Conservation (phyloP, 2,888 invertebrate genomes). For the Furcula furcula region DNA sequence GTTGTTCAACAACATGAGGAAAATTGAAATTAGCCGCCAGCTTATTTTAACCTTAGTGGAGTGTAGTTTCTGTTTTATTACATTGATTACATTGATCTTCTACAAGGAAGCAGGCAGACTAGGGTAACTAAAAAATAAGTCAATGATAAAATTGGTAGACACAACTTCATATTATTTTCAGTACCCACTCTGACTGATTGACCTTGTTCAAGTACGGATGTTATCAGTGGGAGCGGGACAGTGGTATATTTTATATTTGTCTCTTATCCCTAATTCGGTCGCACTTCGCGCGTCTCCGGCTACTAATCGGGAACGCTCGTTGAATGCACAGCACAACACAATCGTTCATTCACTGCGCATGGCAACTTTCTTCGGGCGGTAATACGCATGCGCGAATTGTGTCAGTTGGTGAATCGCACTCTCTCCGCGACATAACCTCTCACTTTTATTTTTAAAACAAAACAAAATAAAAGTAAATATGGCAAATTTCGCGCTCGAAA, state of each 20-base stretch:
- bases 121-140: no score
- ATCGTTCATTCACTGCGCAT: conserved; percentile 46
- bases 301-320: conserved; percentile 22
- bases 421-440: conserved; percentile 51
- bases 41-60: no score
- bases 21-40: no score
- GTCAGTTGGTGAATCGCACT: conserved; percentile 53
- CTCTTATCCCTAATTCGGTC: conserved; percentile 27
- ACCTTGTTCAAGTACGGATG: no score
- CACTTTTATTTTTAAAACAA: conserved; percentile 29
- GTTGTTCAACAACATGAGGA: no score
- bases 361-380: conserved; percentile 66
- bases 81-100: no score
- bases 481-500: neutral
- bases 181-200: no score
- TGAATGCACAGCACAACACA: no score
- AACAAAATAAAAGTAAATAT: conserved; percentile 10
- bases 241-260: conserved; percentile 19
- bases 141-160: no score
- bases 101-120: no score
- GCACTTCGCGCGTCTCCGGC: conserved; percentile 27
- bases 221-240: conserved; percentile 30
- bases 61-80: no score
- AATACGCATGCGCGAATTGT: conserved; percentile 71
- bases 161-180: no score